Base-by-base conservation (phyloP, 2,797 vertebrate species). In the Cichlasoma orientale region DNA sequence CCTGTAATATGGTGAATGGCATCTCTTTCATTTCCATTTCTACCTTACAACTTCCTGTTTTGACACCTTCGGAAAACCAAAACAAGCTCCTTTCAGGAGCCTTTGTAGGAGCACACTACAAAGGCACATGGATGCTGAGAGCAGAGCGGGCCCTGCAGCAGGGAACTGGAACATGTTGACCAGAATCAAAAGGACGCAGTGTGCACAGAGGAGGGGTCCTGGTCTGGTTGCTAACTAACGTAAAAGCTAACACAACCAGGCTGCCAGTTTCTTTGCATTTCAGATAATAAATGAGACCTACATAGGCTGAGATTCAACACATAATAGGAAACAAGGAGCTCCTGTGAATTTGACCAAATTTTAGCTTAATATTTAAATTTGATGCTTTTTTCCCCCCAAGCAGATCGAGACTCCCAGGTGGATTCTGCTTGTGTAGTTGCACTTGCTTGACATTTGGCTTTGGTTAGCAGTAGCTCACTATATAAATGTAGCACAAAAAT, bases 1-100 rank as follows among this genome's bases (percentile, higher is more conserved):
- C 16, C 19, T 19, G 18, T 7, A 19, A 50, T 19, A 50, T 18
- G 12, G 41, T 44, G 44, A 16, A 47, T 47, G 23, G 23, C 25
- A 47, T 25, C 38, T 47, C 41, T 66, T 66, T 47, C 61, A 68
- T 68, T 68, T 50, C 61, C 61, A 68, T 50, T 29, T 68, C 63
- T 25, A 27, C 63, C 44, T 50, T 19, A 50, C 18, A 68, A 50
- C 16, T 66, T 50, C 41, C 44, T 68, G 44, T 50, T 68, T 50
- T 29, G 44, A 44, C 29, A 50, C 7, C 41, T 50, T 68, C 29
- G 18, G 44, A 50, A 29, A 29, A 10, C 25, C 44, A 68, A 50
- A 8, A n/a, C 6, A 7, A 50, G 18, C 63, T 68, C 63, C 63
- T 68, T 9, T 33, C 7, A 33, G 31, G 31, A 8, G 31, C 31